Base-by-base conservation (phyloP, 2,113 vertebrate genomes). In the Corythornis cristatus region DNA sequence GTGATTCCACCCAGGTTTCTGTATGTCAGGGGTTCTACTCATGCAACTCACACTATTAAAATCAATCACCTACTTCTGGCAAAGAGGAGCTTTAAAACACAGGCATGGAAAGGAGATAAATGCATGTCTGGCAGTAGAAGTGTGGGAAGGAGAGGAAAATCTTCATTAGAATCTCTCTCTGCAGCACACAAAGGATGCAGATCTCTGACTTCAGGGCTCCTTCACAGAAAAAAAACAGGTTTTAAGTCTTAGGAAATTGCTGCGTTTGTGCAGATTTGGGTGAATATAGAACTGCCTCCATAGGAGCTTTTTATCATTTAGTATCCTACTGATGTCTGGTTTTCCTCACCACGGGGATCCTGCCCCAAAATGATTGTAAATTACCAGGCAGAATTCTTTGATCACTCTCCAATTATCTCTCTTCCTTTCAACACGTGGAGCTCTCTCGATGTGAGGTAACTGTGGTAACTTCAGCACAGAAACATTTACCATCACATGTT, bases 351-450 rank as follows among this genome's bases (percentile, higher is more conserved):
- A 20, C 74, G 51, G 90, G 95, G 89, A 56, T 68, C 83, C 64
- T 74, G 61, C 83, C 84, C 73, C 35, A 10, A 60, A 93, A 88
- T 90, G 45, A 84, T 23, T 86, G 77, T 87, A 92, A 94, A 94
- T 95, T 93, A 75, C 84, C 70, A 75, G 70, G 81, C 93, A 94
- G 91, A 86, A 95, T 74, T 92, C 84, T 95, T 92, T 95, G 94
- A 93, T 95, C 61, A 40, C 80, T 95, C 66, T 56, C 70, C 93
- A 95, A 82, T 96, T 95, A 90, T 64, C 40, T 90, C 57, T 60
- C 50, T 83, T 78, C 65, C 77, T 88, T 92, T 88, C 70, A 90
- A 56, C 3, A 25, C 4, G 6, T 9, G 56, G 72, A 88, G 29
- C 88, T 84, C 87, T 42, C 65, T 56, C 70, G 33, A 15, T 40